phyloP scores from a whole-genome alignment of 2,888 invertebrate genomes.

The Erpobdella octoculata region DNA sequence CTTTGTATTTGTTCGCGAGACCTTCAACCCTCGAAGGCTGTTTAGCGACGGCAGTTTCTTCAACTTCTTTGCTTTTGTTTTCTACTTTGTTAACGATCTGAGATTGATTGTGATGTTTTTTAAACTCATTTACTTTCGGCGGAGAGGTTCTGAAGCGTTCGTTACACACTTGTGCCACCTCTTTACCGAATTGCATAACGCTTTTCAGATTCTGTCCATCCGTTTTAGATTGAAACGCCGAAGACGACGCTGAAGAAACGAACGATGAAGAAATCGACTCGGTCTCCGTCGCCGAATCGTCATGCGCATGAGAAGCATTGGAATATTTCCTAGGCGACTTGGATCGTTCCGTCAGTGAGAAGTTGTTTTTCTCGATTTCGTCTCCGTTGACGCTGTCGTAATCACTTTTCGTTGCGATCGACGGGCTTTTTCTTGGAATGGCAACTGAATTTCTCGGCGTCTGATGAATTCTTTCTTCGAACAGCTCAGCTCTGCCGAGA shows the following conservation, averaged over 20 bases:
- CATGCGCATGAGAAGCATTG: background rate
- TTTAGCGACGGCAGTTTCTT: too few relatives aligned
- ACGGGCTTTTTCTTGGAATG: background rate
- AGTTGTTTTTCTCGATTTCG: background rate
- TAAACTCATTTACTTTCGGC: background rate
- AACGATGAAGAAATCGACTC: background rate
- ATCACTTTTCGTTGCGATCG: background rate
- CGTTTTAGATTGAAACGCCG: background rate
- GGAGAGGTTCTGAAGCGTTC: background rate
- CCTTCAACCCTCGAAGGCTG: background rate
- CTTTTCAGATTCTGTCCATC: background rate
- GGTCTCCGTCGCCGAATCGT: conserved; percentile 3
- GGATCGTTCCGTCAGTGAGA: background rate
- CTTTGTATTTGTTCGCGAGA: background rate
- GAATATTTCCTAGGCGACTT: background rate
- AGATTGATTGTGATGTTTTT: too few relatives aligned
- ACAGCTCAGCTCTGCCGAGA: background rate
- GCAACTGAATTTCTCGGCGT: too few relatives aligned
- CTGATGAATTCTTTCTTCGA: background rate
- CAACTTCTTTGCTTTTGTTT: background rate
- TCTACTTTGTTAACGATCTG: background rate
- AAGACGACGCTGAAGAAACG: background rate
- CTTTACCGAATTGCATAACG: background rate
- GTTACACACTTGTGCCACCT: background rate
- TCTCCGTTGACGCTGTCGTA: conserved; percentile 1